Conservation (phyloP, 1,140 invertebrate species). For the Sarcophaga bullata region DNA sequence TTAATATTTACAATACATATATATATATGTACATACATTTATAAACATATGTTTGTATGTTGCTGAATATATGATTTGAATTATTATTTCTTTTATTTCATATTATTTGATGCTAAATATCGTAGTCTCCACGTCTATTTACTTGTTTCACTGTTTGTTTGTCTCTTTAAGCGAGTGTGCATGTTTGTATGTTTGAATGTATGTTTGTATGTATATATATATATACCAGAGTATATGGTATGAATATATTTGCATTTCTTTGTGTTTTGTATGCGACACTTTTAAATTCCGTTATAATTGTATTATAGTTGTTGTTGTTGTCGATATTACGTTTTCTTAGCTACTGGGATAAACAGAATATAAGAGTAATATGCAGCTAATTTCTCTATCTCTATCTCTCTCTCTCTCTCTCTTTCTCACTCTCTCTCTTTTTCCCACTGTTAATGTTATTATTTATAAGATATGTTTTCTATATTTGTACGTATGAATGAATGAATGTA, state of each 20-base stretch:
- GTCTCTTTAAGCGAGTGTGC: neutral
- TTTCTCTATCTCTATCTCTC: too few species aligned
- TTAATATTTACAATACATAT: too few species aligned
- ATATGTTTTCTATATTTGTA: too few species aligned
- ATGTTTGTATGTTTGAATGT: neutral
- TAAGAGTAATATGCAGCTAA: neutral
- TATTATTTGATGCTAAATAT: too few species aligned
- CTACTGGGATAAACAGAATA: neutral
- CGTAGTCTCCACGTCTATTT: too few species aligned
- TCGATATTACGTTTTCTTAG: neutral
- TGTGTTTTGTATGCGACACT: neutral
- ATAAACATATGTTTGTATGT: too few species aligned
- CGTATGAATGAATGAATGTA: too few species aligned
- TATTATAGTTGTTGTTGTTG: neutral
- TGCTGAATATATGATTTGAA: too few species aligned
- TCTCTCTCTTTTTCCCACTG: neutral
- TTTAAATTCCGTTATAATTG: neutral
- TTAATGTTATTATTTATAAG: constrained; percentile 16
- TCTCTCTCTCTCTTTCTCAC: too few species aligned
- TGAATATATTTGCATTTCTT: constrained; percentile 11
- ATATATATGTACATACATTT: neutral
- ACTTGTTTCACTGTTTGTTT: too few species aligned
- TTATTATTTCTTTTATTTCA: too few species aligned
- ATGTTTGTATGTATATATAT: neutral
- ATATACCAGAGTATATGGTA: neutral